Evolutionary conservation across 2,888 invertebrate species (phyloP).

Genomic region (Orgyia antiqua): DNA sequence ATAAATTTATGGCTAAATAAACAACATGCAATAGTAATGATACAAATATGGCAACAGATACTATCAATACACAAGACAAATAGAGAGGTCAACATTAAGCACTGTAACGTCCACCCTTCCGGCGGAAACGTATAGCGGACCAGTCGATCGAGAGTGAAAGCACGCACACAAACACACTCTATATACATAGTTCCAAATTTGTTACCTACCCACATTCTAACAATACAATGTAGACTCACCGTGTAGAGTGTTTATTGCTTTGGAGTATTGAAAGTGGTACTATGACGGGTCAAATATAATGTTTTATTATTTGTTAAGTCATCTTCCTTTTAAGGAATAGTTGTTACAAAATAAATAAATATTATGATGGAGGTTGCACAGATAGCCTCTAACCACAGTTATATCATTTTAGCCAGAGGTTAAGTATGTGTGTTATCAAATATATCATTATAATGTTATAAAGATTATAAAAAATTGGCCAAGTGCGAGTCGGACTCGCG

Average conservation of each 20-base stretch:
- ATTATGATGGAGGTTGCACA: constrained; percentile 1
- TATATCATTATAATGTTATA: no score
- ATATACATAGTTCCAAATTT: constrained; percentile 26
- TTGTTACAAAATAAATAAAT: background rate
- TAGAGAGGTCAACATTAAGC: constrained; percentile 19
- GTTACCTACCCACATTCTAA: constrained; percentile 21
- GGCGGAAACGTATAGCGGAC: constrained; percentile 33
- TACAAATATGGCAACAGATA: constrained; percentile 6
- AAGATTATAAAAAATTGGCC: no score
- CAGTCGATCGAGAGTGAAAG: constrained; percentile 48
- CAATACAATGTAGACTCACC: constrained; percentile 13
- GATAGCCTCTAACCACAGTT: no score
- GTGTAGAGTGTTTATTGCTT: background rate
- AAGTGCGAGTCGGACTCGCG: no score
- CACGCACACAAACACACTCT: constrained; percentile 23
- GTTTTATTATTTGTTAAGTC: constrained; percentile 5
- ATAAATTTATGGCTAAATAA: no score
- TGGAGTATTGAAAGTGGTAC: constrained; percentile 10
- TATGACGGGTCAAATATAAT: constrained; percentile 5
- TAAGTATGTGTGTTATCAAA: no score
- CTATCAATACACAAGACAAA: constrained; percentile 15
- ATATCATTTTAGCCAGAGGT: no score
- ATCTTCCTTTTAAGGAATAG: constrained; percentile 6
- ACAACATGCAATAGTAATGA: constrained; percentile 5
- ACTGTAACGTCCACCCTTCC: constrained; percentile 20